These are phyloP conservation scores for Callipepla squamata DNA, from an alignment of 2,113 vertebrate genomes.

Conservation along the genomic window DNA sequence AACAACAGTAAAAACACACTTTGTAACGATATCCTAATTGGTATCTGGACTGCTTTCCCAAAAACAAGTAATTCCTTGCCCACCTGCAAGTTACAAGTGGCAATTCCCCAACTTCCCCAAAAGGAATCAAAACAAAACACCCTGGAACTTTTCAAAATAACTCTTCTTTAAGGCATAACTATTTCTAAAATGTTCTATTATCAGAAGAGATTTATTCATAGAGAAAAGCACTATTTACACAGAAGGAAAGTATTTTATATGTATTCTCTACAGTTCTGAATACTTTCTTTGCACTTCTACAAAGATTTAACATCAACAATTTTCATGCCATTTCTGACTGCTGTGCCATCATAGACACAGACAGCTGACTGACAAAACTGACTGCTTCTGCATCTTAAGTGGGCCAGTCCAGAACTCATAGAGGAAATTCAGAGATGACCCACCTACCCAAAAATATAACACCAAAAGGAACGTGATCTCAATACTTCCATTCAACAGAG, in stretches of 20 bases:
- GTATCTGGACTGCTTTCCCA: neutral
- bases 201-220: neutral
- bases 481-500: neutral
- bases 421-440: neutral
- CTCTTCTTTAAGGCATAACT: neutral
- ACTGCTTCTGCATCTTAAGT: accelerated
- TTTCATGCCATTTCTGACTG: neutral
- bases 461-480: neutral
- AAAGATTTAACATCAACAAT: neutral
- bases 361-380: neutral
- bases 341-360: neutral
- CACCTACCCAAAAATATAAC: neutral
- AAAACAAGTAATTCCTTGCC: neutral
- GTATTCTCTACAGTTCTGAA: neutral
- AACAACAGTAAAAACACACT: neutral
- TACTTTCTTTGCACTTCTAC: neutral
- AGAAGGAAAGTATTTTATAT: neutral
- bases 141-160: neutral
- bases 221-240: neutral
- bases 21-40: neutral
- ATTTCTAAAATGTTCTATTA: neutral
- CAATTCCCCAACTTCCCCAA: neutral
- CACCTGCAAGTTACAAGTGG: neutral
- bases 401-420: neutral
- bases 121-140: neutral